Base-by-base conservation (phyloP, 92 coral and sea anemone genomes). In the Hydrozoanthus gracilis region DNA sequence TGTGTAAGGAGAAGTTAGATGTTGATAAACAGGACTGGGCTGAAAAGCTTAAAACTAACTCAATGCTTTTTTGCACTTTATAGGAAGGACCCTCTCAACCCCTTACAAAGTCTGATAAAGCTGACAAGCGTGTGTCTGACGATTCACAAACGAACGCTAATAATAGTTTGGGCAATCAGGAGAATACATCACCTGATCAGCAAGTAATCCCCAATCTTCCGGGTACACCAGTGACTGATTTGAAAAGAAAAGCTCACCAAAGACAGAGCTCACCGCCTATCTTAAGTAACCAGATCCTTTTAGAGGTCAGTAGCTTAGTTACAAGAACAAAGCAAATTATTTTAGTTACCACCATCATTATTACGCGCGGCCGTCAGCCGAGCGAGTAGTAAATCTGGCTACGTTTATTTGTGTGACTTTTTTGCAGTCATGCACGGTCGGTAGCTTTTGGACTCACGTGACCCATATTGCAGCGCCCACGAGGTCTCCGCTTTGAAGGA, bases 161-260 rank as follows among this genome's bases (percentile, higher is more conserved):
- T 45, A 18, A 69, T 44, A 67, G 45, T 60, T 61, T 16, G 18
- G 69, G 73, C 64, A 80, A 80, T 80, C 85, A 80, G 14, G 73
- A 47, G 18, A 35, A 35, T 52, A 15, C 18, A 66, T 76, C 67
- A 52, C 94, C 95, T 52, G 95, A 92, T 51, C 92, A 86, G 5
- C 90, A 89, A 27, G 85, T 90, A 71, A 78, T 92, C 9, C 91
- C 93, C 20, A 93, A 88, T 51, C 83, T 94, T 11, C 97, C 95
- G 49, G 97, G 97, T 54, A 94, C 90, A 64, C 95, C 95, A 15
- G 87, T 83, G 35, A 52, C 73, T 11, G 85, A 65, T 44, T 64
- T 51, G 20, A 64, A 8, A 3, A 65, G 73, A 20, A 65, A 48
- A 80, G 51, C 12, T 4, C 11, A 65, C 85, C 61, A 65, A 8